phyloP scores from a whole-genome alignment of 2,888 invertebrate species.

The Thymelicus sylvestris region DNA sequence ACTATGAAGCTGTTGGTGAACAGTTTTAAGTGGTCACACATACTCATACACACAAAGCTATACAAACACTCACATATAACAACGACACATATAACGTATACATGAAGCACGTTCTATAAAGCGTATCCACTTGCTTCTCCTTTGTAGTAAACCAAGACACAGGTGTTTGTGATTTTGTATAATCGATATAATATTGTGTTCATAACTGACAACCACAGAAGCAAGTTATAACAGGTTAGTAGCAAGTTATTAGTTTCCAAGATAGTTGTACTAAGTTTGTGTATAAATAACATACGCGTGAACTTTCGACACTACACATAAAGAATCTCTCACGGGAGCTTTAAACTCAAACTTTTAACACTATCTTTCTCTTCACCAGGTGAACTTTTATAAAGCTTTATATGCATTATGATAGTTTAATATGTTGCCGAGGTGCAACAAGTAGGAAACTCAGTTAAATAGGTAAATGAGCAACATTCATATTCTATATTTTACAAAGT shows the following conservation, averaged over 20 bases:
- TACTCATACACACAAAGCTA: too few species aligned
- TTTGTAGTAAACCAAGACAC: neutral
- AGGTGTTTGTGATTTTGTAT: neutral
- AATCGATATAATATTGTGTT: too few species aligned
- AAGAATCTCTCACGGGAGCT: conserved; percentile 26
- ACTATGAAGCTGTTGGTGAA: too few species aligned
- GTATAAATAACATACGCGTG: conserved; percentile 17
- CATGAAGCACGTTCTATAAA: too few species aligned
- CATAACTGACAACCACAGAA: too few species aligned
- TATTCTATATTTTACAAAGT: too few species aligned
- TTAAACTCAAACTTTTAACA: conserved; percentile 29
- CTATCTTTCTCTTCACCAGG: conserved; percentile 27
- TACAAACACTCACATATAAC: too few species aligned
- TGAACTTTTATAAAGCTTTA: conserved; percentile 28
- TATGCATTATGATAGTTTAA: conserved; percentile 22
- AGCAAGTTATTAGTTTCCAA: conserved; percentile 15
- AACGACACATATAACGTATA: too few species aligned
- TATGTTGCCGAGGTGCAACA: conserved; percentile 11
- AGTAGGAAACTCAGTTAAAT: neutral
- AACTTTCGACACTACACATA: conserved; percentile 26
- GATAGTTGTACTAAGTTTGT: conserved; percentile 11
- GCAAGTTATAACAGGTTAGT: too few species aligned
- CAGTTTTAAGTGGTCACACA: too few species aligned
- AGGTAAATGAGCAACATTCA: too few species aligned
- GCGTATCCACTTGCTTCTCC: too few species aligned